These are phyloP conservation scores for Trilocha varians DNA, from an alignment of 2,888 invertebrate genomes.

Conservation along the genomic window DNA sequence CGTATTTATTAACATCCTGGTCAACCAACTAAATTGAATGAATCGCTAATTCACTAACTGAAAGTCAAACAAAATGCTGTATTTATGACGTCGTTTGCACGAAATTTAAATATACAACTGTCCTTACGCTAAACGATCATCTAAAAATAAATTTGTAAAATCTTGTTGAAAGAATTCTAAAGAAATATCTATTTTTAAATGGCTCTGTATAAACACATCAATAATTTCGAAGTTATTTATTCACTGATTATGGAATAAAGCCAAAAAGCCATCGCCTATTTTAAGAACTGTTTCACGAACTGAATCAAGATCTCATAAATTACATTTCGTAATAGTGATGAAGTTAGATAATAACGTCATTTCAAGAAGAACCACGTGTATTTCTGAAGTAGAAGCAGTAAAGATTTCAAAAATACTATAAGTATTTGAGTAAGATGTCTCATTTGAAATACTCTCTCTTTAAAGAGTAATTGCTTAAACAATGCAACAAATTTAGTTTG, in stretches of 20 bases:
- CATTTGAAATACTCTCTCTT: no score
- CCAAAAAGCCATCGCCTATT: slow-evolving; percentile 30
- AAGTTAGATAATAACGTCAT: no score
- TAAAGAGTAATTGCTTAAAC: no score
- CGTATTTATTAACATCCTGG: not conserved
- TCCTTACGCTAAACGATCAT: no score
- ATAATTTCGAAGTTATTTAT: slow-evolving; percentile 1
- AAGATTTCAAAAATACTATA: no score
- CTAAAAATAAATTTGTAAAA: no score
- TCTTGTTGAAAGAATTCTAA: not conserved
- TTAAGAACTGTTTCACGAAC: slow-evolving; percentile 24
- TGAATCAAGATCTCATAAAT: slow-evolving; percentile 16
- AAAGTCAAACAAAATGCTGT: not conserved
- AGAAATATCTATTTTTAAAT: not conserved
- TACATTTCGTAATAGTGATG: slow-evolving; percentile 10
- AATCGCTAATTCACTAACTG: not conserved
- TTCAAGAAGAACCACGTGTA: no score
- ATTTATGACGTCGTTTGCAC: not conserved
- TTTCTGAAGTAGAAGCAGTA: no score
- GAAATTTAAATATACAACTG: not conserved
- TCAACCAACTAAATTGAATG: not conserved
- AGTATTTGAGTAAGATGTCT: no score
- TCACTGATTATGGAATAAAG: slow-evolving; percentile 27
- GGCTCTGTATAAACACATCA: not conserved
- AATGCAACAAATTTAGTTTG: no score